Percentiles rank a stretch among this genome's conserved stretches.
Evolutionary conservation across 2,797 vertebrate genomes (phyloP).

Genomic region (Alauda arvensis): DNA sequence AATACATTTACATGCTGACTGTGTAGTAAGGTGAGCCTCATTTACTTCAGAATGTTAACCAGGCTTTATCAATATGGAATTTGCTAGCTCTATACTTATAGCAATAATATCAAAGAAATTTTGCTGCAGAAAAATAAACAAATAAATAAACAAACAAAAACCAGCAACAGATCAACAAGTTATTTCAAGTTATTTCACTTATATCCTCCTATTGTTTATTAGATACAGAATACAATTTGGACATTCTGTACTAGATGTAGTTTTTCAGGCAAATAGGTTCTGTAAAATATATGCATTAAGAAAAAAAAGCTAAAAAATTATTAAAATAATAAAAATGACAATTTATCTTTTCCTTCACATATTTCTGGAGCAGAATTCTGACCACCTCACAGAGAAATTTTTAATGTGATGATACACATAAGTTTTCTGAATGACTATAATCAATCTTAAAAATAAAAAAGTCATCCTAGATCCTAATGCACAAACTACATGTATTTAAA

Average conservation of each 20-base stretch:
- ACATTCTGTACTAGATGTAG: background rate
- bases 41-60: background rate
- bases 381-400: background rate
- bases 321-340: background rate
- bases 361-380: background rate
- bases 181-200: background rate
- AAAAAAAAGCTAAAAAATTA: background rate
- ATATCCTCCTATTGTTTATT: background rate
- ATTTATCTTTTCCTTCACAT: background rate
- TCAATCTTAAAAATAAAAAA: background rate
- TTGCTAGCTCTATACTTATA: background rate
- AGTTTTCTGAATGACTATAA: accelerated
- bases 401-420: background rate
- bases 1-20: background rate
- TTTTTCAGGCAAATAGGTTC: background rate
- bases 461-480: background rate
- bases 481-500: background rate
- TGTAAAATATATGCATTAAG: background rate
- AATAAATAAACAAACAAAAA: background rate
- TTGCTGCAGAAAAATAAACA: background rate
- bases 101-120: background rate
- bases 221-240: background rate
- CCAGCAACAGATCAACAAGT: background rate
- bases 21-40: accelerated
- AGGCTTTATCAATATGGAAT: background rate